Percentiles rank a stretch among this genome's conserved stretches.
Conservation (phyloP, 2,113 vertebrate species). For the Xenus cinereus region DNA sequence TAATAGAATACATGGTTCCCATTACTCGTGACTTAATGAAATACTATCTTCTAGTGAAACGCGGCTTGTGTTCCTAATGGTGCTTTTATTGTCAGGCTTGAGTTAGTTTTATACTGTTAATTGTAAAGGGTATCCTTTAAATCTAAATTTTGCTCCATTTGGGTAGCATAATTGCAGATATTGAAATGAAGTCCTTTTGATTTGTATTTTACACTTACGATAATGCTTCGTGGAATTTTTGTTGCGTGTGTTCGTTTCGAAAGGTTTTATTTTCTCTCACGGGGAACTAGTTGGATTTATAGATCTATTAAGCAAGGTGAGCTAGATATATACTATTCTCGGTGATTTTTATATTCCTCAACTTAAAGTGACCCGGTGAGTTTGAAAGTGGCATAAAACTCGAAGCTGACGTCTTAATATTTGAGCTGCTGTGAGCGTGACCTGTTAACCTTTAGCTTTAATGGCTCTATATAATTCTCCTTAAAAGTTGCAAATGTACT, state of each 20-base stretch:
- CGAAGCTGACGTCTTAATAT: slow-evolving; percentile 9
- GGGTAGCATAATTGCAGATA: neutral
- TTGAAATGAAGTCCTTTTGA: neutral
- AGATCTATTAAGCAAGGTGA: slow-evolving; percentile 49
- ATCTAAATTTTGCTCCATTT: neutral
- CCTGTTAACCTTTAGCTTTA: slow-evolving; percentile 44
- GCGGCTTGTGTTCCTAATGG: neutral
- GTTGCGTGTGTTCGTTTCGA: neutral
- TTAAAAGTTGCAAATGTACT: neutral
- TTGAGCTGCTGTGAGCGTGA: slow-evolving; percentile 18
- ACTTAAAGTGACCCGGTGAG: slow-evolving; percentile 33
- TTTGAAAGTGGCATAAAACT: slow-evolving; percentile 53
- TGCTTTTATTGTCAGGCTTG: slow-evolving; percentile 18
- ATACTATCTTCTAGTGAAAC: neutral
- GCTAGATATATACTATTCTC: neutral
- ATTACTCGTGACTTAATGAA: neutral
- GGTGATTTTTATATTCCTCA: slow-evolving; percentile 39
- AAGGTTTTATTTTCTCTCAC: slow-evolving; percentile 28
- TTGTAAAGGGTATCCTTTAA: slow-evolving; percentile 10
- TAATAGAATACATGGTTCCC: neutral
- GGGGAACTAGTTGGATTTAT: slow-evolving; percentile 9
- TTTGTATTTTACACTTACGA: neutral
- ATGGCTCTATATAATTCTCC: slow-evolving; percentile 6
- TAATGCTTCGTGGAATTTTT: neutral
- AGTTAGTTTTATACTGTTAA: slow-evolving; percentile 1